phyloP scores from a whole-genome alignment of 2,888 invertebrate species.

The Synanthedon formicaeformis region DNA sequence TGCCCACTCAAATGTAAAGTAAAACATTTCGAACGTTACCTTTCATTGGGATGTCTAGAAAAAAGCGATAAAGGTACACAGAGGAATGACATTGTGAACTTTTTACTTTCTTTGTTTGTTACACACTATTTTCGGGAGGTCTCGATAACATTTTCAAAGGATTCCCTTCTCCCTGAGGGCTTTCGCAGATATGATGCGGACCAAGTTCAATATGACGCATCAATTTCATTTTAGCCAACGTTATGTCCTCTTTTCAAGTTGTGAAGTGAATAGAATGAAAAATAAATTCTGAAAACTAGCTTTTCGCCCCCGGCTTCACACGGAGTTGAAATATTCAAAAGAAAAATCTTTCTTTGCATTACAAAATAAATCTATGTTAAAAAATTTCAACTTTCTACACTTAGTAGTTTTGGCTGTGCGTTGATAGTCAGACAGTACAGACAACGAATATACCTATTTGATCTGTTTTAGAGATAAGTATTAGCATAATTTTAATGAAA shows the following conservation, averaged over 20 bases:
- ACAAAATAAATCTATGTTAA: no score
- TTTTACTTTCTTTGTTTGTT: constrained; percentile 30
- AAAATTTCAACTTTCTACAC: no score
- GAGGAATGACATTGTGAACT: constrained; percentile 12
- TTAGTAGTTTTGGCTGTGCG: no score
- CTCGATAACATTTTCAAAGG: constrained; percentile 41
- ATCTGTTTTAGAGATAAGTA: no score
- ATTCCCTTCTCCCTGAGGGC: constrained; percentile 26
- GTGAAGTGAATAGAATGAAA: no score
- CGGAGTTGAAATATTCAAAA: no score
- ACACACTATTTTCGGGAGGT: constrained; percentile 30
- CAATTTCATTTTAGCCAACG: neutral
- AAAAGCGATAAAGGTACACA: neutral
- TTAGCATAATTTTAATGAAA: no score
- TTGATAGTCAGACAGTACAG: no score
- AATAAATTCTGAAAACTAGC: no score
- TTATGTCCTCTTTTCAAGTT: neutral
- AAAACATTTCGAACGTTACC: neutral
- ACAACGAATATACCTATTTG: no score
- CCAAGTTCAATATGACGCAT: constrained; percentile 37
- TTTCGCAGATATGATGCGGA: constrained; percentile 35
- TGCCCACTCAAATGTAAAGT: neutral
- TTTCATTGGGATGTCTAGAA: neutral
- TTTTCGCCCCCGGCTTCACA: no score
- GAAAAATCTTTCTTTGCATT: no score